Evolutionary conservation across 2,888 invertebrate genomes (phyloP), one percentile per base, ranked within the genome.

Genomic region (Pseudococcus jackbeardsleyi): DNA sequence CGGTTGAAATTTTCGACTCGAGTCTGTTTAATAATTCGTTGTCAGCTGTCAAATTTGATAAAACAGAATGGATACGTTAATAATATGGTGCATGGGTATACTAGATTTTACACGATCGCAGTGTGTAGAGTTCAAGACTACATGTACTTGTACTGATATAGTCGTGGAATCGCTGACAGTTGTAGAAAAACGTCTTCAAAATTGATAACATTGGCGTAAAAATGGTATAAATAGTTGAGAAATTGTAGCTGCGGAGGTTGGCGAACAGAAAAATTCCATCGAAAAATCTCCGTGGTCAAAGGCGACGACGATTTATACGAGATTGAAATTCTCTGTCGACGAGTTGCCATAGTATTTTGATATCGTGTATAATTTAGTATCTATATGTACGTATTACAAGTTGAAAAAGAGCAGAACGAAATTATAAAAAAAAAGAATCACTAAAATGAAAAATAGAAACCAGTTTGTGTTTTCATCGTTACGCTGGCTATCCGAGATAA

Each of bases 391-490:
- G 46, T 17, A 17, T 50, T 50, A 17, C 50, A 5, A 50, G 50
- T 15, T 46, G 46, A 50, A 50, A 17, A 17, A 50, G 17, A 5
- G 15, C 17, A 17, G 26, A 17, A 12, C 50, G 50, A 50, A 50
- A 50, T 50, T 46, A 5, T 11, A 50, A 50, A 59, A 59, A 59
- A 59, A 19, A 59, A 15, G 17, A 15, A 54, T 59, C n/a, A 19
- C n/a, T 59, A 59, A 59, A 59, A 19, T 59, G 59, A 19, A 59
- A 59, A 59, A 19, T 59, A 59, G 19, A 59, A 59, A 59, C 59
- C 59, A 59, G 59, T 59, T 59, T 59, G 3, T 59, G n/a, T 59
- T 59, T 59, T 59, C 19, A 19, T 19, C 59, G 59, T 19, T 33
- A 33, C 26, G 26, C 26, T 33, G 26, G 26, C 26, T 33, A 33